Conservation (phyloP, 53 echinoderm and acorn worm species). For the Arbacia lixula region DNA sequence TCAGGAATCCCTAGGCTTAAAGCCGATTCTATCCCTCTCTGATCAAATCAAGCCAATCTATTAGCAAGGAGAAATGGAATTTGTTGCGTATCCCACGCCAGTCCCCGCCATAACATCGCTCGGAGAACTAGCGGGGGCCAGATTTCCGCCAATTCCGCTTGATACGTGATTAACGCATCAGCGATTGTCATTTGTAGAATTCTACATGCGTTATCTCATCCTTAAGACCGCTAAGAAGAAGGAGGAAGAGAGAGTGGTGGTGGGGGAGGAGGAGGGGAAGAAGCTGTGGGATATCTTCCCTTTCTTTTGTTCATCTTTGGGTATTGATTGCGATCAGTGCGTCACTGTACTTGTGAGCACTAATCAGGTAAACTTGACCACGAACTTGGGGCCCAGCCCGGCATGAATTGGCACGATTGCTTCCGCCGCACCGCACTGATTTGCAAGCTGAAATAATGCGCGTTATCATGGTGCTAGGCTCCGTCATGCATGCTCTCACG, state of each 20-base stretch:
- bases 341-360: slow-evolving; percentile 2
- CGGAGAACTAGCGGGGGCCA: no score
- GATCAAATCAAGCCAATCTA: slow-evolving; percentile 39
- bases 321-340: slow-evolving; percentile 44
- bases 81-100: background rate
- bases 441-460: slow-evolving; percentile 58
- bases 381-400: slow-evolving; percentile 52
- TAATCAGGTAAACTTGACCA: slow-evolving; percentile 53
- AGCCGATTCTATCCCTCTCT: slow-evolving; percentile 3
- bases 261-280: no score
- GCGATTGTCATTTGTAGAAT: no score
- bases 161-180: no score
- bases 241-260: no score
- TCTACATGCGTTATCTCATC: no score
- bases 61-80: background rate
- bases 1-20: no score
- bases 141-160: no score
- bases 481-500: slow-evolving; percentile 7
- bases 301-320: background rate
- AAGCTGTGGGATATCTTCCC: no score
- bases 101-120: slow-evolving; percentile 1
- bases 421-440: slow-evolving; percentile 31
- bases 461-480: slow-evolving; percentile 36
- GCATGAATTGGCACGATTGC: slow-evolving; percentile 43
- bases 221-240: no score